These are phyloP conservation scores for Leucopsar rothschildi DNA, from an alignment of 2,113 vertebrate genomes.

Conservation along the genomic window DNA sequence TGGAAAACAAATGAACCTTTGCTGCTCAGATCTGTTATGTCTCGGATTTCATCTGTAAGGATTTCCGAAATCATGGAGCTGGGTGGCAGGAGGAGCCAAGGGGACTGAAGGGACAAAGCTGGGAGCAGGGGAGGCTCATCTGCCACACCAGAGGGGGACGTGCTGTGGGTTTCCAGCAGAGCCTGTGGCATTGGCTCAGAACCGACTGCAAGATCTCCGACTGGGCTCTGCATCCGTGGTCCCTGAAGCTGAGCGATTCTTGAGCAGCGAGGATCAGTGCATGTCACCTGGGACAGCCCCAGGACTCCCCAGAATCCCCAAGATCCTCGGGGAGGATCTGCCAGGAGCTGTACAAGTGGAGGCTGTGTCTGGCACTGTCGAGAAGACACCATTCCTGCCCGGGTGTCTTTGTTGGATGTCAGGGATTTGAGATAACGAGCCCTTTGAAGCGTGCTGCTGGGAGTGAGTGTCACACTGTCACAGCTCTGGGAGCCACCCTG, in stretches of 20 bases:
- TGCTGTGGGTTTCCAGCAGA: background rate
- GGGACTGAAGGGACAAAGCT: background rate
- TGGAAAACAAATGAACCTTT: background rate
- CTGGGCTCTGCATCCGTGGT: rapidly evolving
- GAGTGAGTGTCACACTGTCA: background rate
- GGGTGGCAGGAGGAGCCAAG: background rate
- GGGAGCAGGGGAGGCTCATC: background rate
- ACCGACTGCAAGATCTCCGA: rapidly evolving
- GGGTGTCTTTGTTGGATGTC: background rate
- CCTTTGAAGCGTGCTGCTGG: background rate
- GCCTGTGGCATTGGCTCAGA: rapidly evolving
- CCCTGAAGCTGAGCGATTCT: rapidly evolving
- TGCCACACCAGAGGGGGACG: rapidly evolving
- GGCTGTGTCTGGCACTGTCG: background rate
- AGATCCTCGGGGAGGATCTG: background rate
- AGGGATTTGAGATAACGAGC: background rate
- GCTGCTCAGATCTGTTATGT: background rate
- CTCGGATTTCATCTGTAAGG: rapidly evolving
- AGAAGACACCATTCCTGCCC: background rate
- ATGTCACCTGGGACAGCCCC: background rate
- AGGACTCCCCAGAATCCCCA: background rate
- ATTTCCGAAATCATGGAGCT: background rate
- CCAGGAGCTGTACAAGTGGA: rapidly evolving
- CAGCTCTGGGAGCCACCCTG: background rate
- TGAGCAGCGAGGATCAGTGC: rapidly evolving